Conservation (phyloP, 2,888 invertebrate species). For the Torymus texanus region DNA sequence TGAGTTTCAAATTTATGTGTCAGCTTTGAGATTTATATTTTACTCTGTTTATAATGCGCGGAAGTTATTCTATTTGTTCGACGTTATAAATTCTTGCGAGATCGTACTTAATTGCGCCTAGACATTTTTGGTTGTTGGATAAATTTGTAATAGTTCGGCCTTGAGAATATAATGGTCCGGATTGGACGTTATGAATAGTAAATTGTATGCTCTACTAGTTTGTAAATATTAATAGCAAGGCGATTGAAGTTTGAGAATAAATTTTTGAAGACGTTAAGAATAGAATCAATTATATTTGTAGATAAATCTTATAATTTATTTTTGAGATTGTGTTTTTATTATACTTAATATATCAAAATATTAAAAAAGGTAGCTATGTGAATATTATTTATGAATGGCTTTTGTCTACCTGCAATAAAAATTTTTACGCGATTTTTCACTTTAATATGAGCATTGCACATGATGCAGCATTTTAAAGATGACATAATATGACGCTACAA, state of each 20-base stretch:
- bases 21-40: no score
- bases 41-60: not conserved
- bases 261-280: no score
- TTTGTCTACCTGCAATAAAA: no score
- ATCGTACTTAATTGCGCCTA: slow-evolving; percentile 23
- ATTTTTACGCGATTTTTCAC: not conserved
- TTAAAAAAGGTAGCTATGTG: no score
- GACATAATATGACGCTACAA: slow-evolving; percentile 33
- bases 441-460: slow-evolving; percentile 14
- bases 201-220: not conserved
- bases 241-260: no score
- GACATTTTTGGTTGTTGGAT: not conserved
- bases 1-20: no score
- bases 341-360: no score
- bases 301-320: no score
- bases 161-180: slow-evolving; percentile 2
- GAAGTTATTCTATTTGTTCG: slow-evolving; percentile 15
- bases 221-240: not conserved
- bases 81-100: slow-evolving; percentile 17
- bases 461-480: slow-evolving; percentile 19
- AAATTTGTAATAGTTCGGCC: not conserved
- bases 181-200: slow-evolving; percentile 14
- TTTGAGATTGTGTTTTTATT: no score
- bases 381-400: no score
- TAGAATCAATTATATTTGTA: not conserved